Base-by-base conservation (phyloP, 2,797 vertebrate genomes). In the Pteronotus mesoamericanus region DNA sequence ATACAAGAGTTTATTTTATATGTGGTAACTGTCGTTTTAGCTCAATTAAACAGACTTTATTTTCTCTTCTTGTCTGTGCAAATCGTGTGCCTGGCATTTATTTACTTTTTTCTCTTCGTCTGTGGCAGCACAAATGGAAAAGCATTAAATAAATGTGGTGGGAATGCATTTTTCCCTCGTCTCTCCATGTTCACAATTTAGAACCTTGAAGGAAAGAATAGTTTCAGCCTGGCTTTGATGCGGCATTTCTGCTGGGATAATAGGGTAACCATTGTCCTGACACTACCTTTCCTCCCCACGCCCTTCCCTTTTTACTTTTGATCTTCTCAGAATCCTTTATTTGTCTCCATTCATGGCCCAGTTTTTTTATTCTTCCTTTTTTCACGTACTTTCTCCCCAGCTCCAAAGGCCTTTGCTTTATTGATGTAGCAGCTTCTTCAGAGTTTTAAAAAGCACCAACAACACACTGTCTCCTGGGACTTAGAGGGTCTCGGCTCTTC, bases 11-110 rank as follows among this genome's bases (percentile, higher is more conserved):
- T 72, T 86, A 71, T 78, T 95, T 95, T 78, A 2, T 79, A 26
- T 64, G 32, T 84, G 51, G 46, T 94, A 90, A 68, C 44, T 88
- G 42, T 89, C 42, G 42, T 64, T 87, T 96, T 42, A 66, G 42
- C 57, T 88, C 86, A 51, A 42, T 86, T 93, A 71, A 89, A 69
- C 24, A 72, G 57, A 59, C 95, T 61, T 94, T 96, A 79, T 94
- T 95, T 97, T 91, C 51, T 83, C 26, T 89, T 89, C 72, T 91
- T 48, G 3, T 88, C 69, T 88, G 61, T 89, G 68, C 46, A 93
- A 39, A 78, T 74, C 78, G 26, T 96, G n/a, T 92, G 59, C 94
- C 72, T 74, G 48, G 37, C 24, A 86, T 93, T 78, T 95, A 48
- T 72, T 96, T 89, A 78, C 37, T 83, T 93, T 85, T n/a, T 74